Conservation (phyloP, 2,797 vertebrate genomes). For the Alfaro cultratus region DNA sequence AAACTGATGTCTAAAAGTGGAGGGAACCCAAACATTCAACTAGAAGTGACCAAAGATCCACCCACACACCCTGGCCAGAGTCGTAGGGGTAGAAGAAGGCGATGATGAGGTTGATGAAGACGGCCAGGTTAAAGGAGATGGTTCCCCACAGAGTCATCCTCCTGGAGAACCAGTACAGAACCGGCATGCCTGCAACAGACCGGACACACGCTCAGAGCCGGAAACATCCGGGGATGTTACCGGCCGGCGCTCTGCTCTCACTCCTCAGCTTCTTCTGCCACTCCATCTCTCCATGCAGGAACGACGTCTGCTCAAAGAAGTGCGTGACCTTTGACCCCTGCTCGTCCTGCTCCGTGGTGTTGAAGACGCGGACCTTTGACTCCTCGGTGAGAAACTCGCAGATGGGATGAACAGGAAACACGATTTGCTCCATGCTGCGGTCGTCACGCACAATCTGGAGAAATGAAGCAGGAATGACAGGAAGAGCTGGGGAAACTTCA, state of each 20-base stretch:
- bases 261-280: conserved; percentile 98
- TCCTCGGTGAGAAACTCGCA: conserved; percentile 95
- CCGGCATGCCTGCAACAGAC: conserved; percentile 88
- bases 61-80: conserved; percentile 73
- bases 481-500: no score
- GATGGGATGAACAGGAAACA: conserved; percentile 93
- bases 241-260: conserved; percentile 52
- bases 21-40: no score
- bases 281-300: conserved; percentile 98
- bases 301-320: conserved; percentile 94
- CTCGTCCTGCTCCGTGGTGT: conserved; percentile 96
- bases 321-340: conserved; percentile 98
- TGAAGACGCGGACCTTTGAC: conserved; percentile 92
- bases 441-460: conserved; percentile 95
- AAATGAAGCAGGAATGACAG: background rate
- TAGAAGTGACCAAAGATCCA: background rate
- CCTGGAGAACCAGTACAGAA: conserved; percentile 97
- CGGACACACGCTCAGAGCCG: background rate
- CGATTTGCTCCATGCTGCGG: conserved; percentile 98
- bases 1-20: no score
- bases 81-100: conserved; percentile 96
- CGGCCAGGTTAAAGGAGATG: conserved; percentile 97
- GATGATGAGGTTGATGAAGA: conserved; percentile 98
- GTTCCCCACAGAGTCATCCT: conserved; percentile 97
- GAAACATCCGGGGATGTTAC: background rate